Evolutionary conservation across 2,888 invertebrate species (phyloP), one percentile per base, ranked within the genome.

Genomic region (Eilema sororculum): DNA sequence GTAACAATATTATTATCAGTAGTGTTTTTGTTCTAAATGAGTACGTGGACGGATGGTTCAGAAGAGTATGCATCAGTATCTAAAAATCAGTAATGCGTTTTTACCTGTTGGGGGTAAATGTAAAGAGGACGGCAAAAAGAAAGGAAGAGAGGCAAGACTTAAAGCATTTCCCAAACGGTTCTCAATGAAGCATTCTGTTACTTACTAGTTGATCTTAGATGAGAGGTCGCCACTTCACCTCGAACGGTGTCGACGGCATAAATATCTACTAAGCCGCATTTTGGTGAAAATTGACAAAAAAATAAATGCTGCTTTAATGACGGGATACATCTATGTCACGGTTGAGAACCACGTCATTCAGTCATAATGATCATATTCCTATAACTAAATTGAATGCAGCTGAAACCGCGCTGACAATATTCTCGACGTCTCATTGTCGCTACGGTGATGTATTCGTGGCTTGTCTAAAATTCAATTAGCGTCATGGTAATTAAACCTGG

Each of bases 391-490:
- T 28, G 57, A 22, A 57, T 57, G 24, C 25, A 13, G 16, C n/a
- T 25, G 28, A 24, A 25, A 8, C 25, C 25, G 20, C 33, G 59
- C 62, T 61, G 60, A 69, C 52, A 67, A 58, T 67, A 68, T 16
- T 56, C 41, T 71, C 74, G 74, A 75, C 73, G 74, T 70, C 78
- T 64, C 72, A 73, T 77, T 75, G 77, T 78, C 73, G 57, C 37
- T 63, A 67, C 59, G 70, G 60, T 61, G 70, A 58, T 61, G 71
- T 75, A 77, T 74, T 73, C 71, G 68, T 70, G 63, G 72, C 71
- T 76, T 80, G 84, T 79, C 82, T 80, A 78, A 83, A 86, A 86
- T 83, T 80, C 80, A 81, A 85, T 86, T 83, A 78, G 72, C 79
- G 78, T 80, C 81, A 75, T 80, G 85, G 76, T 84, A 81, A 84